Evolutionary conservation across 1,140 invertebrate species (phyloP), one percentile per base, ranked within the genome.

Genomic region (Pemphigus obesinymphae): DNA sequence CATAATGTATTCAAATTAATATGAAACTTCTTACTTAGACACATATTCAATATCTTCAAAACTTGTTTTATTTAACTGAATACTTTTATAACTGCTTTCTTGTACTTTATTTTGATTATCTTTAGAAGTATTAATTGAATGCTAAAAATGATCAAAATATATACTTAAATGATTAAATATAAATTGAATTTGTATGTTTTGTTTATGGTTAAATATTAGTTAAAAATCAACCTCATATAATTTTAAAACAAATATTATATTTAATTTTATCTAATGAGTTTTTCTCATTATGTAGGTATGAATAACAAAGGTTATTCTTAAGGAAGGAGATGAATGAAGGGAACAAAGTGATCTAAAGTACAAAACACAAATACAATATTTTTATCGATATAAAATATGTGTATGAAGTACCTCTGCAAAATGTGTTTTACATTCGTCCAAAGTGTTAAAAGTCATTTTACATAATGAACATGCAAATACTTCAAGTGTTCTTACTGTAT

Each of bases 11-110:
- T 58, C 23, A 15, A 13, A 26, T 58, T 13, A 58, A 58, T 29
- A 31, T 29, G 13, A 31, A 29, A 43, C 1, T 7, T 34, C 31
- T 50, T 78, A 78, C 75, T 78, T 78, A 23, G 75, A 53, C 15
- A 78, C 23, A 78, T 78, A 78, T 20, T 78, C 75, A 43, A 78
- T 40, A 61, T 78, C 75, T 40, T 78, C 75, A 78, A 40, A 29
- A 29, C 61, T 78, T 20, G 13, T 78, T 61, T 78, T 78, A 29
- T 20, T 78, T 6, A 75, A 37, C 23, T 37, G 26, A 37, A 76
- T 55, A 55, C 31, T 76, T 53, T 72, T 72, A 45, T 23, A 45
- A 72, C 17, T 20, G 0, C 23, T n/a, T 68, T 45, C 7, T 20
- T 72, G 68, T 45, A 29, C 15, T 72, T 43, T 29, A 72, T 48